Percentiles rank a stretch among this genome's conserved stretches.
Evolutionary conservation across 1,140 invertebrate species (phyloP).

Genomic region (Drosophila funebris): DNA sequence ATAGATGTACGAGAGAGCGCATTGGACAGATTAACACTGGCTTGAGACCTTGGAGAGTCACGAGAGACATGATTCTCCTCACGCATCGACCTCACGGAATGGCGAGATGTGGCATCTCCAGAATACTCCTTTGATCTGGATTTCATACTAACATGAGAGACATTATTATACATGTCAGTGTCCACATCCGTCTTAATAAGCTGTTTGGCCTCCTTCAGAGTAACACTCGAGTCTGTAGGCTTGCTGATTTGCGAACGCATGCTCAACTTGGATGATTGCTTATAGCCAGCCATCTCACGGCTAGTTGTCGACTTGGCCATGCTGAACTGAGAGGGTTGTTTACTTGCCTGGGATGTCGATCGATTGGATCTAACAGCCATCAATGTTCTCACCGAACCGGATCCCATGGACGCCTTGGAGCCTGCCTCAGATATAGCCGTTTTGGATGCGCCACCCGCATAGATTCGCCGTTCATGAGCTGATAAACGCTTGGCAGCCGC

Average conservation of each 20-base stretch:
- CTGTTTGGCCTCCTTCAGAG: not conserved
- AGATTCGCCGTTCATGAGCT: not conserved
- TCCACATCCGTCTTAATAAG: not conserved
- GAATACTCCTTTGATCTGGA: not conserved
- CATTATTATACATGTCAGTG: not conserved
- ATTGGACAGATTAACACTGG: not conserved
- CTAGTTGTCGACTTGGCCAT: not conserved
- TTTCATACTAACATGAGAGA: not conserved
- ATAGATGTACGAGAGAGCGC: not conserved
- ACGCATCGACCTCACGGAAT: not conserved
- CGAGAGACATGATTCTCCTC: not conserved
- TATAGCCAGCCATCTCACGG: not conserved
- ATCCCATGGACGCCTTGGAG: not conserved
- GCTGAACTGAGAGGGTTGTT: not conserved
- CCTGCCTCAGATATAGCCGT: not conserved
- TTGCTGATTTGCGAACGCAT: not conserved
- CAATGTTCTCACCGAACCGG: constrained; percentile 32
- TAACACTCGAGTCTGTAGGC: not conserved
- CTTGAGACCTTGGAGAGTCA: not conserved
- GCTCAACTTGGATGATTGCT: not conserved
- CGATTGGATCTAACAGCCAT: constrained; percentile 14
- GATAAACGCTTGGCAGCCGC: constrained; percentile 37
- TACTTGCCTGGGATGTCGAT: not conserved
- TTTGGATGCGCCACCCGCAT: constrained; percentile 16
- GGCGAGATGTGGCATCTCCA: not conserved